Conservation (phyloP, 2,113 vertebrate genomes). For the Picathartes gymnocephalus region DNA sequence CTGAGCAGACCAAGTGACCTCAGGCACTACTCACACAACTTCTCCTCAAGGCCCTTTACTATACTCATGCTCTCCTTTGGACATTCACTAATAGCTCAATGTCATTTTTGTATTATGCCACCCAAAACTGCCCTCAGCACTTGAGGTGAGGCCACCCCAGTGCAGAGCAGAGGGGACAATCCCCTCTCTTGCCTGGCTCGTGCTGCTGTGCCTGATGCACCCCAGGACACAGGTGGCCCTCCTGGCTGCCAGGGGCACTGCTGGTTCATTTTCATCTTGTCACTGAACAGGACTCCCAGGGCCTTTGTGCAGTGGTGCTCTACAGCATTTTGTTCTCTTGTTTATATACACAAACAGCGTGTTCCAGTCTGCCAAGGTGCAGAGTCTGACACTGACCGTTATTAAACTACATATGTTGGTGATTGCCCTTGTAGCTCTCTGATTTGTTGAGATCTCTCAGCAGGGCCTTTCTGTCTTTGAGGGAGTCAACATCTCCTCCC, state of each 20-base stretch:
- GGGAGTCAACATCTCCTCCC: background rate
- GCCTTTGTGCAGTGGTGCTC: accelerated
- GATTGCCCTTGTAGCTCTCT: background rate
- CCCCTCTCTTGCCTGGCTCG: accelerated
- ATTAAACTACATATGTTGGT: background rate
- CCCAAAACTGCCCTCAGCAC: background rate
- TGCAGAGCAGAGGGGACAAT: background rate
- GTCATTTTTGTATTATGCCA: background rate
- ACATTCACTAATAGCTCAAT: background rate
- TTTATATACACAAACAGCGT: no score
- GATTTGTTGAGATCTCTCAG: background rate
- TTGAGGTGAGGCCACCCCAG: accelerated
- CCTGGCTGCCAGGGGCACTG: background rate
- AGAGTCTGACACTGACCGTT: no score
- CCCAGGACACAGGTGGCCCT: background rate
- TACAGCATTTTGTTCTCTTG: background rate
- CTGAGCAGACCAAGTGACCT: background rate
- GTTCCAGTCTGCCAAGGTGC: background rate
- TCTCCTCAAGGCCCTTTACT: background rate
- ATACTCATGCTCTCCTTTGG: background rate
- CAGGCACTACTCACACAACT: background rate
- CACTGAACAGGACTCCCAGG: accelerated
- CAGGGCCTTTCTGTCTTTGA: background rate
- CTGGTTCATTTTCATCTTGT: accelerated
- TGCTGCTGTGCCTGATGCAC: accelerated